Percentiles rank a stretch among this genome's conserved stretches.
These are phyloP conservation scores for Urocitellus parryii DNA, from an alignment of 2,113 vertebrate genomes.

Conservation along the genomic window DNA sequence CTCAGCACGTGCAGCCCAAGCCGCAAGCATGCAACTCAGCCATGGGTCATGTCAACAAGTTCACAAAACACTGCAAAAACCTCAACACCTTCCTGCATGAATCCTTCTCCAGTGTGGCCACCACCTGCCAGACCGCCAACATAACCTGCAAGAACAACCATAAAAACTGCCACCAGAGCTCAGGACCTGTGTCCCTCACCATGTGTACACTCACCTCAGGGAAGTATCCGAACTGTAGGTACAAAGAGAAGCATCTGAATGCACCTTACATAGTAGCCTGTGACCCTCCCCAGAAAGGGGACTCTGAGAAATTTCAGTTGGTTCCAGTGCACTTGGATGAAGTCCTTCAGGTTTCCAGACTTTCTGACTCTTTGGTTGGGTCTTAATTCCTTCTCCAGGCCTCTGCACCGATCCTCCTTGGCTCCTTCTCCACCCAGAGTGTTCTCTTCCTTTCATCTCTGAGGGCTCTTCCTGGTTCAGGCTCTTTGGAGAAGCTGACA, in stretches of 20 bases:
- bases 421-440: not conserved
- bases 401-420: not conserved
- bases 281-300: constrained; percentile 1
- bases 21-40: not conserved
- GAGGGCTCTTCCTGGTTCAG: not conserved
- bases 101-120: not conserved
- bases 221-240: constrained; percentile 32
- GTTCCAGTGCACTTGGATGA: constrained; percentile 72
- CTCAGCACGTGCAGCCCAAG: not conserved
- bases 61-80: not conserved
- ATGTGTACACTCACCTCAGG: not conserved
- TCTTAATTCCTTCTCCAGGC: not conserved
- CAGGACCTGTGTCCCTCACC: not conserved
- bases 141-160: not conserved
- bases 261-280: constrained; percentile 41
- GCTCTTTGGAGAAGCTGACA: not conserved
- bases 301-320: not conserved
- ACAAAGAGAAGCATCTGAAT: not conserved
- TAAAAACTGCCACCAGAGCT: constrained; percentile 33
- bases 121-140: not conserved
- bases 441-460: not conserved
- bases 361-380: not conserved
- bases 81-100: not conserved
- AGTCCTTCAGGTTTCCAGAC: not conserved
- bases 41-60: not conserved